These are phyloP conservation scores for Panonychus citri DNA, from an alignment of 1,140 invertebrate genomes.

Conservation along the genomic window DNA sequence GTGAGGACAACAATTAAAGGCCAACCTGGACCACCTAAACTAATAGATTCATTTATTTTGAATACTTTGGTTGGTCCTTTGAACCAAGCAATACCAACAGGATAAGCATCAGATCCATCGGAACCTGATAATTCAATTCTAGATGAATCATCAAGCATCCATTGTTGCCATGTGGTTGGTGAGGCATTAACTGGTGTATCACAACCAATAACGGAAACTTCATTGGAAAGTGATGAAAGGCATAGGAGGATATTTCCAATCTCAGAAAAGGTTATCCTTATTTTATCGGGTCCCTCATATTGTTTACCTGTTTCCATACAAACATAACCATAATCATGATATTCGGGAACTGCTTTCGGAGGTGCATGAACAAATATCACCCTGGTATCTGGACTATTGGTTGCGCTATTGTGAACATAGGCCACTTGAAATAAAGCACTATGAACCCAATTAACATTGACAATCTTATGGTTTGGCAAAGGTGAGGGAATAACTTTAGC, in stretches of 20 bases:
- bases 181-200: constrained; percentile 23
- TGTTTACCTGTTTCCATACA: constrained; percentile 1
- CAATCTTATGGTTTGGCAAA: neutral
- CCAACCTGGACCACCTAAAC: constrained; percentile 2
- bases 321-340: constrained; percentile 3
- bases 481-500: neutral
- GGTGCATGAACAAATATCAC: constrained; percentile 1
- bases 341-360: neutral
- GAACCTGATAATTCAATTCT: constrained; percentile 46
- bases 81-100: constrained; percentile 33
- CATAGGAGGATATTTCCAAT: constrained; percentile 6
- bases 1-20: constrained; percentile 1
- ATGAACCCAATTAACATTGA: constrained; percentile 4
- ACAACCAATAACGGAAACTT: constrained; percentile 21
- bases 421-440: constrained; percentile 2
- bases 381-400: neutral
- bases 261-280: neutral
- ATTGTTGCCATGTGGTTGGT: constrained; percentile 38
- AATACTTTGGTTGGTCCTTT: neutral
- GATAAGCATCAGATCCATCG: constrained; percentile 39
- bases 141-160: constrained; percentile 43
- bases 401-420: neutral
- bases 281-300: neutral
- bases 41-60: neutral
- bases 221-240: constrained; percentile 1